These are phyloP conservation scores for Pachyrhynchus sulphureomaculatus DNA, from an alignment of 1,140 invertebrate genomes.

Conservation along the genomic window DNA sequence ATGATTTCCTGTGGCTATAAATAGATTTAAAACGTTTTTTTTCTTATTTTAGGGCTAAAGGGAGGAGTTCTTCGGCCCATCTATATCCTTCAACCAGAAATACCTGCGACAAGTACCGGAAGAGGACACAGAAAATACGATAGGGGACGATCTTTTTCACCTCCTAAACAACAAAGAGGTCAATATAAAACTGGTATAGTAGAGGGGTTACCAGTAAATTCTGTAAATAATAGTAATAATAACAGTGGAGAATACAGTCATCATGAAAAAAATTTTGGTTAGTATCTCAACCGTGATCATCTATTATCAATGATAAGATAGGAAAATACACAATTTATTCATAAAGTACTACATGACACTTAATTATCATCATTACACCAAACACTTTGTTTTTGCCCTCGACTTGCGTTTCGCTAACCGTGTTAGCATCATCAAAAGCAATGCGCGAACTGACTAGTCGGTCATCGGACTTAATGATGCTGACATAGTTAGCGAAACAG, in stretches of 20 bases:
- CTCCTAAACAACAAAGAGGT: conserved; percentile 22
- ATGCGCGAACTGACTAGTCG: too few species aligned
- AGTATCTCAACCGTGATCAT: not conserved
- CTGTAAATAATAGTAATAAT: not conserved
- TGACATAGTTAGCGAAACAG: too few species aligned
- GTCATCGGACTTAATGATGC: too few species aligned
- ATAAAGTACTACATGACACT: too few species aligned
- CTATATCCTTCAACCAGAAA: conserved; percentile 39
- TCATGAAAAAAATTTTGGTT: not conserved
- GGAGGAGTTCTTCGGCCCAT: conserved; percentile 38
- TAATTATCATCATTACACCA: too few species aligned
- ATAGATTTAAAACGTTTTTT: too few species aligned
- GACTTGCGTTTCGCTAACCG: too few species aligned
- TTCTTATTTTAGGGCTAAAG: conserved; percentile 17
- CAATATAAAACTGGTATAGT: conserved; percentile 12
- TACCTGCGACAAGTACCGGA: conserved; percentile 6
- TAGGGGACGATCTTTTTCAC: conserved; percentile 35
- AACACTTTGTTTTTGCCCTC: too few species aligned
- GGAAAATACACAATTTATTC: too few species aligned
- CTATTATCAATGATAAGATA: too few species aligned
- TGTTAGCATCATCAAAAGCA: too few species aligned
- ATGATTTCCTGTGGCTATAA: too few species aligned
- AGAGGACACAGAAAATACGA: conserved; percentile 29
- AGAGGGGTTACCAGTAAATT: not conserved
- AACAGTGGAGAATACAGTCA: not conserved